Evolutionary conservation across 1,140 invertebrate species (phyloP).

Genomic region (Cherax destructor): DNA sequence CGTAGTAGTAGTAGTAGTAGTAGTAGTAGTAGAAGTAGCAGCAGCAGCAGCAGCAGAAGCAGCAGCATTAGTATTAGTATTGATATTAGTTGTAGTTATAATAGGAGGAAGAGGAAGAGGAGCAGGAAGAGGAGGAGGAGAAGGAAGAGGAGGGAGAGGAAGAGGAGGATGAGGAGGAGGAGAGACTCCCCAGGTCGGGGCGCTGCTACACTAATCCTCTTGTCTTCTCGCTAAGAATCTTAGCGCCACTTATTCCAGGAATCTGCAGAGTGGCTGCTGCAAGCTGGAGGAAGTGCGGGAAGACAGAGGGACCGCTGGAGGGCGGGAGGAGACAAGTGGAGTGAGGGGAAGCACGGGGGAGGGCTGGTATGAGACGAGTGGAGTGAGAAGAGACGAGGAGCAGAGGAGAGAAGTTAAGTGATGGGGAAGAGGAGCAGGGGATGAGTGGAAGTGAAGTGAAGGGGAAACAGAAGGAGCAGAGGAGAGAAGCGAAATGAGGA

Average conservation of each 20-base stretch:
- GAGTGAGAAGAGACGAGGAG: too few species aligned
- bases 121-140: too few species aligned
- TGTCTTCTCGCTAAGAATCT: constrained; percentile 13
- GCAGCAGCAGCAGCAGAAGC: too few species aligned
- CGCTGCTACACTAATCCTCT: constrained; percentile 9
- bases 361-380: background rate
- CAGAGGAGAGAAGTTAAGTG: background rate
- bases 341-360: background rate
- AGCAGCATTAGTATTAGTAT: too few species aligned
- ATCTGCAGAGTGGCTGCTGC: constrained; percentile 1
- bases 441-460: background rate
- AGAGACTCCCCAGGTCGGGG: background rate
- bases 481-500: too few species aligned
- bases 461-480: background rate
- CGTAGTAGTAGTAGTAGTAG: too few species aligned
- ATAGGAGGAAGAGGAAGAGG: too few species aligned
- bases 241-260: constrained; percentile 12
- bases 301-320: background rate
- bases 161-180: background rate
- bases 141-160: background rate
- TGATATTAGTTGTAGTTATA: too few species aligned
- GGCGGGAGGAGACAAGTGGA: background rate
- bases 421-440: background rate
- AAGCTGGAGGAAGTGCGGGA: background rate
- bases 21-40: too few species aligned